Conservation (phyloP, 2,113 vertebrate species). For the Mustela lutreola region DNA sequence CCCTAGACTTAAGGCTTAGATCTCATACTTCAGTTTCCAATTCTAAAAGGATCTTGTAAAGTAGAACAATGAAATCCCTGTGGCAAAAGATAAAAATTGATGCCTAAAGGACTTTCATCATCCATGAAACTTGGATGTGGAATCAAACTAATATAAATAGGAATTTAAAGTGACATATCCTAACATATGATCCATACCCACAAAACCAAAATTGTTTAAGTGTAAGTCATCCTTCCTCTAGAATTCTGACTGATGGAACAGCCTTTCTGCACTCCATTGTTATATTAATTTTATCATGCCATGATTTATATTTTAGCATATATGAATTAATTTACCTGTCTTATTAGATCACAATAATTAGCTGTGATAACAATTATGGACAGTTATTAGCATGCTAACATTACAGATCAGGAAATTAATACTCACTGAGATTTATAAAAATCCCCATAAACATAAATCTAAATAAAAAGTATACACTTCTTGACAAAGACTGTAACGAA, state of each 20-base stretch:
- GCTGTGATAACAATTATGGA: background rate
- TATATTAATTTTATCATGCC: background rate
- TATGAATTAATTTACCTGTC: background rate
- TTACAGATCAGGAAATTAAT: background rate
- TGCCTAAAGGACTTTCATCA: background rate
- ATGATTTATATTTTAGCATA: background rate
- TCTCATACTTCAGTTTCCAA: background rate
- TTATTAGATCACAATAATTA: background rate
- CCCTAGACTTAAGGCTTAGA: background rate
- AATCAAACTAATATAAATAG: background rate
- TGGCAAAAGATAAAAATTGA: background rate
- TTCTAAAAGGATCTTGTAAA: background rate
- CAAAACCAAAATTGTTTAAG: background rate
- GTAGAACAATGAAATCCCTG: background rate
- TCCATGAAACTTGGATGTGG: background rate
- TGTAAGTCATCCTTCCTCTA: background rate
- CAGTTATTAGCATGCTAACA: background rate
- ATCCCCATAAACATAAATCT: background rate
- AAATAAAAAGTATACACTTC: background rate
- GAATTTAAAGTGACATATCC: background rate
- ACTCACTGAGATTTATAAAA: background rate
- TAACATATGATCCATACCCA: background rate
- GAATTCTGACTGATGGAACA: background rate
- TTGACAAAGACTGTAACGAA: background rate
- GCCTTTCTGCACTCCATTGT: background rate